These are phyloP conservation scores for Eristalis tenax DNA, from an alignment of 2,888 invertebrate species.

Conservation along the genomic window DNA sequence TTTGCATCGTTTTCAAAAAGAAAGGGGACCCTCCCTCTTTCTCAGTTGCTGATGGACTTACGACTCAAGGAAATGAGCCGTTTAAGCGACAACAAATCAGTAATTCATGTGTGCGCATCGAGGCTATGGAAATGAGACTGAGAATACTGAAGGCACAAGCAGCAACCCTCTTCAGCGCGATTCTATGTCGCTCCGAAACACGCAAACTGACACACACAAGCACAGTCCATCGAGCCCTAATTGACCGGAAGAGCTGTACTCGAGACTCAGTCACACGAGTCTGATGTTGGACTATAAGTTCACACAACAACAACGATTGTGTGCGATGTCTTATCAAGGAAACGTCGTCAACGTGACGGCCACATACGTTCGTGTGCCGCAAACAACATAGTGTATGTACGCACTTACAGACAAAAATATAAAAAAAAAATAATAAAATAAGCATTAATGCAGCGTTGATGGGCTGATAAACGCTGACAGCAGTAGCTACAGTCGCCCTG, in stretches of 20 bases:
- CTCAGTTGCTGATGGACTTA: neutral
- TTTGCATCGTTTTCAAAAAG: slow-evolving; percentile 45
- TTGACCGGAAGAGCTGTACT: slow-evolving; percentile 20
- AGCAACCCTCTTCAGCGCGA: neutral
- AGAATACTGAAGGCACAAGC: neutral
- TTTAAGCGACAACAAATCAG: slow-evolving; percentile 71
- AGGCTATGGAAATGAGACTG: slow-evolving; percentile 11
- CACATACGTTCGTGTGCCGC: neutral
- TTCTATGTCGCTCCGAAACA: neutral
- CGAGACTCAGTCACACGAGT: slow-evolving; percentile 49
- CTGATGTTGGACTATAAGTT: slow-evolving; percentile 31
- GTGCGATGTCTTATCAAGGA: slow-evolving; percentile 55
- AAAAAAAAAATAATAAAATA: slow-evolving; percentile 9
- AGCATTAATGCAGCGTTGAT: slow-evolving; percentile 65
- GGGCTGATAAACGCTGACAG: slow-evolving; percentile 65
- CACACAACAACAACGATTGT: slow-evolving; percentile 25
- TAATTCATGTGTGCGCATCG: slow-evolving; percentile 47
- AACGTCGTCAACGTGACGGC: slow-evolving; percentile 49
- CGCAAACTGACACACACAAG: slow-evolving; percentile 14
- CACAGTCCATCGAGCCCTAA: neutral
- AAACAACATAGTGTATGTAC: slow-evolving; percentile 2
- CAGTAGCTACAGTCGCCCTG: slow-evolving; percentile 15
- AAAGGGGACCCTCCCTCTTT: neutral
- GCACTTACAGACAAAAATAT: slow-evolving; percentile 10
- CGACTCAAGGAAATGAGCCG: slow-evolving; percentile 64